These are phyloP conservation scores for Tupaia chinensis DNA, from an alignment of 2,113 vertebrate species.

Conservation along the genomic window DNA sequence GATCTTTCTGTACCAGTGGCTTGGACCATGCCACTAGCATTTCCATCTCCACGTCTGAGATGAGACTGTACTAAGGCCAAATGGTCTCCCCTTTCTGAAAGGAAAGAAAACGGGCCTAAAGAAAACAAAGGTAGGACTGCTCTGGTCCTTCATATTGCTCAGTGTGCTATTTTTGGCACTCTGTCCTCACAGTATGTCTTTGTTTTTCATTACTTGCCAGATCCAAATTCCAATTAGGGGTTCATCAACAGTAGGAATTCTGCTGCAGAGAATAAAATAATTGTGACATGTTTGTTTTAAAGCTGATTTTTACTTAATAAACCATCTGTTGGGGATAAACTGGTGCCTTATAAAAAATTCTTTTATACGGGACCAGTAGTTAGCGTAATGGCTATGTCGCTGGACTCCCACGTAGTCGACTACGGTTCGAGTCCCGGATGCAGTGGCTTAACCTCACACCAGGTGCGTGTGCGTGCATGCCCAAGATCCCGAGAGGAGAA, in stretches of 20 bases:
- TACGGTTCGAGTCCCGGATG: no score
- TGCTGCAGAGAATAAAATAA: conserved; percentile 77
- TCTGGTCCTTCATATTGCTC: conserved; percentile 60
- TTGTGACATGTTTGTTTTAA: conserved; percentile 80
- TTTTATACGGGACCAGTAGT: conserved; percentile 35
- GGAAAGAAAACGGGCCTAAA: conserved; percentile 26
- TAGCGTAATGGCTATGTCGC: no score
- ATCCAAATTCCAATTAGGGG: conserved; percentile 73
- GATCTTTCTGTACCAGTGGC: neutral
- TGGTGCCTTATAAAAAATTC: conserved; percentile 67
- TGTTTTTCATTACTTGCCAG: conserved; percentile 76
- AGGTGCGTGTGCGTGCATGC: no score
- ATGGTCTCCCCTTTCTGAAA: neutral
- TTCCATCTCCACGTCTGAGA: neutral
- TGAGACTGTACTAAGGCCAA: neutral
- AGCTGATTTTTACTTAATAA: conserved; percentile 79
- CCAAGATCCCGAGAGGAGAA: no score
- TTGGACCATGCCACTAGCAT: neutral
- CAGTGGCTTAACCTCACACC: no score
- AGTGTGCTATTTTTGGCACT: conserved; percentile 61
- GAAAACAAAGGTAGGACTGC: conserved; percentile 45
- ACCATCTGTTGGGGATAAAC: conserved; percentile 74
- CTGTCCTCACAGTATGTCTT: conserved; percentile 67
- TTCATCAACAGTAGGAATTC: conserved; percentile 79
- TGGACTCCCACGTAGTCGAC: no score